phyloP scores from a whole-genome alignment of 2,113 vertebrate species.

The Donacobius atricapilla region DNA sequence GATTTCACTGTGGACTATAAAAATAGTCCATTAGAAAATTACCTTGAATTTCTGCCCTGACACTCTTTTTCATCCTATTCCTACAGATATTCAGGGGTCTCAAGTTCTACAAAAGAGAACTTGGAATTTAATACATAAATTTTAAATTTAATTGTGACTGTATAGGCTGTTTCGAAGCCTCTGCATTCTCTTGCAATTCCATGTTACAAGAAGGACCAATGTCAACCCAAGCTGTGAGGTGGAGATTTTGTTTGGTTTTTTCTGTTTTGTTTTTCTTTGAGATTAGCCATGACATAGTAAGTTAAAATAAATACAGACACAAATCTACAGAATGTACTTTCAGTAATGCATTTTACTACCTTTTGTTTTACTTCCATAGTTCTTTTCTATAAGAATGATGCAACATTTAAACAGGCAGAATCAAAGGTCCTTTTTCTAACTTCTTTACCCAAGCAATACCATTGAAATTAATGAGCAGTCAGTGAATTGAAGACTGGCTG shows the following conservation, averaged over 20 bases:
- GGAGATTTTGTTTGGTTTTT: accelerated
- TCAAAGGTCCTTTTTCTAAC: not conserved
- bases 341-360: not conserved
- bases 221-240: not conserved
- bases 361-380: not conserved
- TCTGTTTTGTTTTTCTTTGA: not conserved
- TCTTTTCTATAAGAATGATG: not conserved
- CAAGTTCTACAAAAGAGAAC: not conserved
- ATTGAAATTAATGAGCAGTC: not conserved
- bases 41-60: not conserved
- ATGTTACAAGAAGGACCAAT: not conserved
- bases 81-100: not conserved
- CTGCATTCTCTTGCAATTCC: not conserved
- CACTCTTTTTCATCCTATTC: not conserved
- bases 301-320: not conserved
- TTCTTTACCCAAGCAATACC: not conserved
- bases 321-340: not conserved
- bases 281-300: not conserved
- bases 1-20: not conserved
- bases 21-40: not conserved
- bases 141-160: not conserved
- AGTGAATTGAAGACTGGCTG: not conserved
- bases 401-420: not conserved
- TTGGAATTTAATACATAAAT: not conserved
- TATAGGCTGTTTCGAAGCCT: not conserved